Evolutionary conservation across 2,888 invertebrate species (phyloP).

Genomic region (Agapostemon virescens): DNA sequence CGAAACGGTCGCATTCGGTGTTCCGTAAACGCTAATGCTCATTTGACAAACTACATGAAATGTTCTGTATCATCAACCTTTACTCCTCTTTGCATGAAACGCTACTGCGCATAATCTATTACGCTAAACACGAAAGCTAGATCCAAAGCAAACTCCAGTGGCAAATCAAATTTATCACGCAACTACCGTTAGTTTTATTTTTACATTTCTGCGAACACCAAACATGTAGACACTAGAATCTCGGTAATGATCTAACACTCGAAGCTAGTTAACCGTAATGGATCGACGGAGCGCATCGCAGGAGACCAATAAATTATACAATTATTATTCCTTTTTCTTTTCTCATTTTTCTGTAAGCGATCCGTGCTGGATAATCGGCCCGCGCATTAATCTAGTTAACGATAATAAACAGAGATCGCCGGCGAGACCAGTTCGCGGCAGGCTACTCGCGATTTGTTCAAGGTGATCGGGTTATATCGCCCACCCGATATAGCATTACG

Average conservation of each 20-base stretch:
- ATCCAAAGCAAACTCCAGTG: background rate
- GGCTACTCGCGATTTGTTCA: background rate
- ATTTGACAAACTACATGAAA: background rate
- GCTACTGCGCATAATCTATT: background rate
- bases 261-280: background rate
- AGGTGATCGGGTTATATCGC: background rate
- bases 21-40: too few relatives aligned
- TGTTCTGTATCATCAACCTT: background rate
- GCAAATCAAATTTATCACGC: background rate
- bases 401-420: background rate
- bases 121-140: background rate
- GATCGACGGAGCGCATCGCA: background rate
- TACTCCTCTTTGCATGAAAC: too few relatives aligned
- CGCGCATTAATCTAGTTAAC: background rate
- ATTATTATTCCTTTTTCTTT: background rate
- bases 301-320: conserved; percentile 1
- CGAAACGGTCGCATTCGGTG: too few relatives aligned
- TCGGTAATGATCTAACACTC: background rate
- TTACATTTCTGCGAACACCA: background rate
- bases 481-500: background rate
- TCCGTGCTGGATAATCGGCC: background rate
- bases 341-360: background rate
- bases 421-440: background rate
- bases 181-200: background rate
- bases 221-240: background rate